phyloP scores from a whole-genome alignment of 2,113 vertebrate genomes.

The Emydura subglobosa region DNA sequence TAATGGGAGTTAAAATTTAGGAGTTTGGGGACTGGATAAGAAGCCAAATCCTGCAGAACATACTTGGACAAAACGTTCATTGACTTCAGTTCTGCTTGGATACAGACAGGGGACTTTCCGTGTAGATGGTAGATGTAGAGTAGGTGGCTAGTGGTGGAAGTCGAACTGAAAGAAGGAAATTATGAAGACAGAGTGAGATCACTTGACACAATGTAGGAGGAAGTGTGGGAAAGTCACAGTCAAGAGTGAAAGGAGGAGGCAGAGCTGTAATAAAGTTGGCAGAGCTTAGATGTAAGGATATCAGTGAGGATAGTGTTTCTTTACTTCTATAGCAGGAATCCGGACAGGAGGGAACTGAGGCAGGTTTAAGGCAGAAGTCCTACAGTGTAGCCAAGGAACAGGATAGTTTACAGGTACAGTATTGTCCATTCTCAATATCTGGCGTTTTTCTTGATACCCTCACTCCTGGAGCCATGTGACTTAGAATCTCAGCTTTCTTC shows the following conservation, averaged over 20 bases:
- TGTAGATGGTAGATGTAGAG: no score
- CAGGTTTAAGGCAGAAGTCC: neutral
- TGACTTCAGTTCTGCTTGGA: neutral
- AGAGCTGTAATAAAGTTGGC: no score
- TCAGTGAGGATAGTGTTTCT: neutral
- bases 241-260: no score
- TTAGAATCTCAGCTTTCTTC: no score
- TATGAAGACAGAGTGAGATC: no score
- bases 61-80: neutral
- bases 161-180: no score
- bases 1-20: neutral
- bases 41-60: neutral
- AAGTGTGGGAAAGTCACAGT: no score
- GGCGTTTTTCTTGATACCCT: neutral
- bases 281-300: neutral
- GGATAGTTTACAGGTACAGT: neutral
- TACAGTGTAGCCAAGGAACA: neutral
- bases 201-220: no score
- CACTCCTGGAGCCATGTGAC: neutral
- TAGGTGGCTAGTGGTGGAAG: neutral
- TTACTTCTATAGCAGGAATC: neutral
- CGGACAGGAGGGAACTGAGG: neutral
- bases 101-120: neutral
- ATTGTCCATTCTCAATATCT: neutral
- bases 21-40: neutral